Evolutionary conservation across 2,888 invertebrate species (phyloP).

Genomic region (Melanchra persicariae): DNA sequence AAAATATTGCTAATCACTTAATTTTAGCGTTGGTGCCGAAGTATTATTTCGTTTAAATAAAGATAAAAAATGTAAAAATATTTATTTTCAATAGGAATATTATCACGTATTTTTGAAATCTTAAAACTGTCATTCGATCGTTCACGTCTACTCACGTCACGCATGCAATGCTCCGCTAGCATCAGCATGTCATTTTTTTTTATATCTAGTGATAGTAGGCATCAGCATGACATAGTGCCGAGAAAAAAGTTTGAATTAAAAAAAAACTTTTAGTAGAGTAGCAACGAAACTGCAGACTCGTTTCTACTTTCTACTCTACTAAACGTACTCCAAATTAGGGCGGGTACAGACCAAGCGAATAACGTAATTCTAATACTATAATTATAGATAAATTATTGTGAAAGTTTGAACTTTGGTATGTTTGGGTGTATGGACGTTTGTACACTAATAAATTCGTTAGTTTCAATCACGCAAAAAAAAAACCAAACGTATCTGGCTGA

Average conservation of each 20-base stretch:
- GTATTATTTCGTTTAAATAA: conserved; percentile 77
- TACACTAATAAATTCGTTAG: no score
- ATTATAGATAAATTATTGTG: no score
- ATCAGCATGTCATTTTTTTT: conserved; percentile 63
- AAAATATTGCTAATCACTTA: conserved; percentile 76
- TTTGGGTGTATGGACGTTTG: no score
- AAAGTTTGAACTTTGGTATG: no score
- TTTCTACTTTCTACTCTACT: conserved; percentile 2
- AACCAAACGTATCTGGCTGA: no score
- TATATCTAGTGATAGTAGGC: conserved; percentile 51
- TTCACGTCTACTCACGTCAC: conserved; percentile 84
- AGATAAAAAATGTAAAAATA: conserved; percentile 86
- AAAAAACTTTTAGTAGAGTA: conserved; percentile 35
- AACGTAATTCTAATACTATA: no score
- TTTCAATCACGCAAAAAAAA: no score
- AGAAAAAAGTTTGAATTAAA: background rate
- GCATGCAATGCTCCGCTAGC: conserved; percentile 69
- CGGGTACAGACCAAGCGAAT: background rate
- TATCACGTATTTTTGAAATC: conserved; percentile 84
- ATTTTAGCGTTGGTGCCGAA: conserved; percentile 72
- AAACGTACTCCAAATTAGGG: background rate
- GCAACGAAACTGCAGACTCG: background rate
- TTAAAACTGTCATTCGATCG: conserved; percentile 87
- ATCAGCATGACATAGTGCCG: conserved; percentile 42
- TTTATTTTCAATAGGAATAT: conserved; percentile 80